phyloP scores from a whole-genome alignment of 2,888 invertebrate species.

The Limnephilus marmoratus region DNA sequence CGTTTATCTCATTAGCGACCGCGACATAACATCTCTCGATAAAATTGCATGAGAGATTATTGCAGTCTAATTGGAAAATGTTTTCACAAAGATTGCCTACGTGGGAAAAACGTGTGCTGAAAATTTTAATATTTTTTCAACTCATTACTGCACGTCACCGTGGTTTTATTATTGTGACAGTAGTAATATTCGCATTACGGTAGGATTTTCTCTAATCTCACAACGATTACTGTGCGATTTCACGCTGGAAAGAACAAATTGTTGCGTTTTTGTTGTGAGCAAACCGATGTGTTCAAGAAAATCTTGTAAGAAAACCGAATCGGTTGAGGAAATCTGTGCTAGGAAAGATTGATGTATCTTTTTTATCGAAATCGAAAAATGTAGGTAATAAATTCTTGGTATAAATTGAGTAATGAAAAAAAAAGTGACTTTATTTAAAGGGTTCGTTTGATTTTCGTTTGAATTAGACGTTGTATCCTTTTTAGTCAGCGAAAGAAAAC shows the following conservation, averaged over 20 bases:
- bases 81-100: conserved; percentile 19
- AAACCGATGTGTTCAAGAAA: neutral
- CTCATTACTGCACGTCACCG: neutral
- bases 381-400: too few species aligned
- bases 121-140: neutral
- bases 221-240: neutral
- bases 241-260: neutral
- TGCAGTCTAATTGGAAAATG: conserved; percentile 16
- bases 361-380: too few species aligned
- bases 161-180: neutral
- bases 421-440: too few species aligned
- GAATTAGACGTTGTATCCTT: too few species aligned
- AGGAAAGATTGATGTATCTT: neutral
- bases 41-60: neutral
- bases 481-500: too few species aligned
- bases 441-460: too few species aligned
- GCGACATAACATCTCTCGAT: neutral
- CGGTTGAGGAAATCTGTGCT: neutral
- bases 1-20: neutral
- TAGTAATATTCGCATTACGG: neutral
- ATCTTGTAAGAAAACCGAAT: neutral
- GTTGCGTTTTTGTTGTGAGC: neutral
- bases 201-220: neutral
- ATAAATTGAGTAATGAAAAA: too few species aligned
- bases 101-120: conserved; percentile 18